phyloP scores from a whole-genome alignment of 2,797 vertebrate genomes.

The Poecilia wingei region DNA sequence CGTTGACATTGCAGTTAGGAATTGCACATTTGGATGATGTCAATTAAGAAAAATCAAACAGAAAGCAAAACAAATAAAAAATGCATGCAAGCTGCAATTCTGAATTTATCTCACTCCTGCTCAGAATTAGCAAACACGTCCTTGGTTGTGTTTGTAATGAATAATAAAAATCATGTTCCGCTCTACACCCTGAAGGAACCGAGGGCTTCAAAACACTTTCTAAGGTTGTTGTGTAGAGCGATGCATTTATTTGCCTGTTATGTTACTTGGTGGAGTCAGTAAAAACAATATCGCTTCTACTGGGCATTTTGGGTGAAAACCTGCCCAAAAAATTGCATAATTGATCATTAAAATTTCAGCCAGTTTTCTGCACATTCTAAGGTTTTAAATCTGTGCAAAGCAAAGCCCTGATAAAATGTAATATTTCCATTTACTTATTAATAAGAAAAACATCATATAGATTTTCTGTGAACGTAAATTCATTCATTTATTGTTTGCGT shows the following conservation, averaged over 20 bases:
- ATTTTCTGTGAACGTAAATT: constrained; percentile 31
- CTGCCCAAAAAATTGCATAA: constrained; percentile 32
- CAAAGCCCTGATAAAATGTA: constrained; percentile 3
- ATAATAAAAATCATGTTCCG: constrained; percentile 68
- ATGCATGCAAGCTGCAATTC: constrained; percentile 3
- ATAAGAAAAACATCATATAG: constrained; percentile 9
- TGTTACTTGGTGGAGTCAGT: constrained; percentile 53
- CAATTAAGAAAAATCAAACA: neutral
- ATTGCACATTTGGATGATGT: constrained; percentile 8
- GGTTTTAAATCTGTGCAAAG: neutral
- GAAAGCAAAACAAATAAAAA: constrained; percentile 14
- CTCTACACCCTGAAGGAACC: constrained; percentile 57
- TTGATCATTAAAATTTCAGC: constrained; percentile 1
- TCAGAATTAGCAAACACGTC: constrained; percentile 43
- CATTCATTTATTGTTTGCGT: constrained; percentile 52
- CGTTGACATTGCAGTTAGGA: constrained; percentile 5
- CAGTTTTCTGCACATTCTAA: neutral
- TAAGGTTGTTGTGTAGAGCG: constrained; percentile 46
- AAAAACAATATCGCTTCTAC: constrained; percentile 60
- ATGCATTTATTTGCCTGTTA: constrained; percentile 50
- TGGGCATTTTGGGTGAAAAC: constrained; percentile 41
- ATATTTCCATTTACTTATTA: constrained; percentile 23
- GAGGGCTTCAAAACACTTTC: constrained; percentile 59
- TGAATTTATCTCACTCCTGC: constrained; percentile 33
- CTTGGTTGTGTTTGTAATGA: constrained; percentile 58